Percentiles rank a stretch among this genome's conserved stretches.
phyloP scores from a whole-genome alignment of 64 coral and sea anemone species.

The Catalaphyllia jardinei region DNA sequence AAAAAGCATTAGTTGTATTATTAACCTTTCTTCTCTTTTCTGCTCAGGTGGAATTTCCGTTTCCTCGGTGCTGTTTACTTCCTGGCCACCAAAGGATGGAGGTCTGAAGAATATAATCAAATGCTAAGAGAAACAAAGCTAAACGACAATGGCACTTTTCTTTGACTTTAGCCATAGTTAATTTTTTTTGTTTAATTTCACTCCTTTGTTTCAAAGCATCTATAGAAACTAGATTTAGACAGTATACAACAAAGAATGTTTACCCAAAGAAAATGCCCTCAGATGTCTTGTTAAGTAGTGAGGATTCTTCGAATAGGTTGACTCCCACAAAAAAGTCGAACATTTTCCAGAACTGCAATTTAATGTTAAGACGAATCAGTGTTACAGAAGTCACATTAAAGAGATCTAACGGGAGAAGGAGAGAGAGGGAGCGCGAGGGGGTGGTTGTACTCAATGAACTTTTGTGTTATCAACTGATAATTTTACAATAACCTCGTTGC shows the following conservation, averaged over 20 bases:
- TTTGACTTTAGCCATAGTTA: too few species aligned
- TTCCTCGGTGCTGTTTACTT: neutral
- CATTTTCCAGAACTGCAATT: conserved; percentile 14
- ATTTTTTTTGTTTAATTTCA: too few species aligned
- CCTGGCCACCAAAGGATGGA: neutral
- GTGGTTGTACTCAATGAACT: too few species aligned
- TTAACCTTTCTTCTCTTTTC: conserved; percentile 19
- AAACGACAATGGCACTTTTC: neutral
- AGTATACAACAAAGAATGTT: neutral
- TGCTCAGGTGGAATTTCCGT: neutral
- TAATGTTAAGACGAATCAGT: neutral
- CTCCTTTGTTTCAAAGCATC: too few species aligned
- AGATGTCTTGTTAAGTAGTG: neutral
- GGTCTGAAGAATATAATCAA: neutral
- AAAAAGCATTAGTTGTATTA: neutral
- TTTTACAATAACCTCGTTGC: too few species aligned
- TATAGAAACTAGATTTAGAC: too few species aligned
- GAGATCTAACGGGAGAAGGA: too few species aligned
- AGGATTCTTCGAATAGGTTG: neutral
- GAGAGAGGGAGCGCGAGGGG: too few species aligned
- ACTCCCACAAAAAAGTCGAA: neutral
- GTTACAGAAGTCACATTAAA: too few species aligned
- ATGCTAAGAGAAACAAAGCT: neutral
- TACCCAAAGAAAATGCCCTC: conserved; percentile 27
- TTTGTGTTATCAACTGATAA: too few species aligned